These are phyloP conservation scores for Pachyramphus minor DNA, from an alignment of 2,113 vertebrate genomes.

Conservation along the genomic window DNA sequence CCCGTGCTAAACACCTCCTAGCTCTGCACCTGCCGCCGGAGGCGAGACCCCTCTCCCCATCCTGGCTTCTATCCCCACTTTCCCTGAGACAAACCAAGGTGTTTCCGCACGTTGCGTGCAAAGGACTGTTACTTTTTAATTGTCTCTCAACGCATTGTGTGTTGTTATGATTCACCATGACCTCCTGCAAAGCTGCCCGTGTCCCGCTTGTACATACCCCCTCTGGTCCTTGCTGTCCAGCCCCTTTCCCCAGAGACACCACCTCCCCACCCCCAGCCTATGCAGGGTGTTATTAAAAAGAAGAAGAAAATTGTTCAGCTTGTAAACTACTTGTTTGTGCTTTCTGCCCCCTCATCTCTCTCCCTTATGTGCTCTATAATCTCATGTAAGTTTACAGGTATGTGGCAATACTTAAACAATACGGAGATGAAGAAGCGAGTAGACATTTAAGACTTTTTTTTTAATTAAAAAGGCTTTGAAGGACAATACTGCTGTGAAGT, in stretches of 20 bases:
- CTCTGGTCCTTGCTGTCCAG: not conserved
- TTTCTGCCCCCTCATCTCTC: not conserved
- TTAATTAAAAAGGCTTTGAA: conserved; percentile 64
- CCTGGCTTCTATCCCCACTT: not conserved
- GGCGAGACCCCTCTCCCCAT: not conserved
- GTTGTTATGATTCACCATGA: conserved; percentile 55
- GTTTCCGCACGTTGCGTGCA: conserved; percentile 73
- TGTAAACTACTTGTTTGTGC: conserved; percentile 80
- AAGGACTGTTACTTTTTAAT: conserved; percentile 86
- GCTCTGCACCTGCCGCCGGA: conserved; percentile 36
- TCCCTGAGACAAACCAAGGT: not conserved
- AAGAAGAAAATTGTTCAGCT: conserved; percentile 61
- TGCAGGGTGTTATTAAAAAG: conserved; percentile 63
- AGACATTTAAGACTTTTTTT: conserved; percentile 48
- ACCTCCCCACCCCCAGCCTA: not conserved
- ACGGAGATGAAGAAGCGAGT: conserved; percentile 66
- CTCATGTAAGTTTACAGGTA: conserved; percentile 75
- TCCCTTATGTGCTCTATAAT: conserved; percentile 35
- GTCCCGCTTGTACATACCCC: conserved; percentile 35
- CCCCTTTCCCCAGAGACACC: not conserved
- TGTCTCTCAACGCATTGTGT: conserved; percentile 68
- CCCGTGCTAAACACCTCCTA: conserved; percentile 97
- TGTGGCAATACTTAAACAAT: conserved; percentile 77
- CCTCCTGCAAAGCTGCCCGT: conserved; percentile 38
- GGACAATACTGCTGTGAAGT: conserved; percentile 58